Evolutionary conservation across 2,888 invertebrate genomes (phyloP), one percentile per base, ranked within the genome.

Genomic region (Anoplius nigerrimus): DNA sequence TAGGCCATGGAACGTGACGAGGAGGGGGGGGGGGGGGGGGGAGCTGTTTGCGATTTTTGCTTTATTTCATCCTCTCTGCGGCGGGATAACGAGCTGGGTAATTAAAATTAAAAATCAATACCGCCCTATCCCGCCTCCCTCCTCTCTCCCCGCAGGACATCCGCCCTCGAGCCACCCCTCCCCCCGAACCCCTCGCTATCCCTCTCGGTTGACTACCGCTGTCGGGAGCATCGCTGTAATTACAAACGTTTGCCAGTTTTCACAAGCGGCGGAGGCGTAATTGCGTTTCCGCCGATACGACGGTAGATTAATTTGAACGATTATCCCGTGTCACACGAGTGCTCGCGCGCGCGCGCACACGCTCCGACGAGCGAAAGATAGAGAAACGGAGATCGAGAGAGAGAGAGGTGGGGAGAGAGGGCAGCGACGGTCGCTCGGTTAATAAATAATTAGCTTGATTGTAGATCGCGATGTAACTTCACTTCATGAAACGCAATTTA

Each of bases 51-150:
- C 22, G 58, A 34, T 58, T 65, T 53, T 65, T 62, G 66, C 63
- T 58, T 43, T 13, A 34, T 48, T 55, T 13, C 64, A 2, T 52
- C 24, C 53, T 55, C 20, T 34, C 51, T 13, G 22, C 65, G 43
- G 46, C 45, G 24, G 18, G 42, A 22, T 68, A 77, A 75, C 74
- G 72, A 72, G 66, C 66, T 2, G 16, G 58, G 34, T 55, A 69
- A 75, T 75, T 75, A 71, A 74, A 71, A 71, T 75, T 45, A 69
- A 66, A 74, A 75, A 74, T 70, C 74, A 64, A 74, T 68, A 61
- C 22, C 18, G 11, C 16, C 24, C 46, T 18, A n/a, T n/a, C 45
- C 24, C 24, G 24, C 24, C 6, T 24, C 34, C 4, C 34, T 13
- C 4, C 34, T 34, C 11, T 34, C 34, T 6, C 11, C 34, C 34